Base-by-base conservation (phyloP, 2,888 invertebrate species). In the Galerucella calmariensis region DNA sequence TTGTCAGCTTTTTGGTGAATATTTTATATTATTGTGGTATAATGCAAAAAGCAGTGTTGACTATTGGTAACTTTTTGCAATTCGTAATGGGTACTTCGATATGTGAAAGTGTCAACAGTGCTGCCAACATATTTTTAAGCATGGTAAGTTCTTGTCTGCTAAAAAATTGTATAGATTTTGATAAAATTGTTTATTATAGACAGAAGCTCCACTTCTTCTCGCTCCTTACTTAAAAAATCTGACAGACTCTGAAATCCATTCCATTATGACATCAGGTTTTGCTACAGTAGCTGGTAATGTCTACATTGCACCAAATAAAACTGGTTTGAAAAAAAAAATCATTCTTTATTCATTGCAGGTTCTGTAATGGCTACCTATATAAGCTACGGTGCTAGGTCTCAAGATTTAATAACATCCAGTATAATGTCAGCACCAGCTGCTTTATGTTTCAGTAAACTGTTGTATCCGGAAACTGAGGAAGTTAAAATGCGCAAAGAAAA, bases 391-490 rank as follows among this genome's bases (percentile, higher is more conserved):
- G 97, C 97, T 0, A 91, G 93, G 67, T 93, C 98, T 0, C 92
- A 94, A 0, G 95, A 98, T 86, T 88, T 99, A 56, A 92, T 99
- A 77, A 96, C 97, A 0, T 96, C 98, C 0, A 95, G 96, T 77
- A 94, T 99, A 0, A 98, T 99, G 98, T 96, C 97, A 0, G 98
- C 98, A 0, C 98, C 98, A 0, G 97, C 97, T 0, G 94, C 98
- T 0, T 87, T 99, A 44, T 96, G 96, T 82, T 94, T 92, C 83
- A 92, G 97, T 12, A 99, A 99, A 86, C 89, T 99, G 0, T 90
- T 97, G 82, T 94, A 95, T 89, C 99, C 99, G 0, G 99, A 99
- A 89, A 95, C 94, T 0, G 94, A 95, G 82, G 89, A 92, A 73
- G 93, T 95, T 0, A 89, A 91, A 78, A 94, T 96, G 0, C 92